phyloP scores from a whole-genome alignment of 2,797 vertebrate species.

The Eupleurogrammus muticus region DNA sequence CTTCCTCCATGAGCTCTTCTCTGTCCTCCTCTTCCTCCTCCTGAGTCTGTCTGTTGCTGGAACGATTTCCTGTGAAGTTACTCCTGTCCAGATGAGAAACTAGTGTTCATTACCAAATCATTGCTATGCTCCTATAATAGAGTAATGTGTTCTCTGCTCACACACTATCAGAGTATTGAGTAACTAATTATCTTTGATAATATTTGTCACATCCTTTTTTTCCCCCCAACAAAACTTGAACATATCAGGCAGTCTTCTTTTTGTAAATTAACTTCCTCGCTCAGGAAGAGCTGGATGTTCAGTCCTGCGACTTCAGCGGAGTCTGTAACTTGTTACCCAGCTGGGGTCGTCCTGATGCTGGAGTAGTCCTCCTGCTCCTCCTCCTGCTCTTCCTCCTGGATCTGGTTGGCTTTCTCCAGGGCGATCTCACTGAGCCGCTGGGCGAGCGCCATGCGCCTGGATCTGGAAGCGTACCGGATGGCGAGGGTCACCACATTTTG shows the following conservation, averaged over 20 bases:
- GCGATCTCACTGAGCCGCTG: slow-evolving; percentile 91
- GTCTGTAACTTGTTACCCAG: slow-evolving; percentile 79
- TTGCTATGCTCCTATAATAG: no score
- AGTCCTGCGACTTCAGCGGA: background rate
- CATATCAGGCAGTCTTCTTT: no score
- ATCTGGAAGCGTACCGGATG: slow-evolving; percentile 94
- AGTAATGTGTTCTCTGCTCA: no score
- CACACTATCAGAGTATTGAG: no score
- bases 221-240: no score
- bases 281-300: background rate
- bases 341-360: slow-evolving; percentile 48
- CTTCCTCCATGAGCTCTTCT: slow-evolving; percentile 63
- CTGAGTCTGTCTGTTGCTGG: slow-evolving; percentile 39
- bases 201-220: no score
- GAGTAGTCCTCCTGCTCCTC: slow-evolving; percentile 80
- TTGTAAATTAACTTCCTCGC: no score
- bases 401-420: slow-evolving; percentile 86
- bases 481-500: slow-evolving; percentile 90
- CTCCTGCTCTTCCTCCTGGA: slow-evolving; percentile 64
- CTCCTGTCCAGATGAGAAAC: slow-evolving; percentile 42
- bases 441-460: slow-evolving; percentile 89
- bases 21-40: slow-evolving; percentile 69
- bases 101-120: no score
- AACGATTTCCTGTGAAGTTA: slow-evolving; percentile 48
- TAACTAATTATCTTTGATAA: no score